Percentiles rank a stretch among this genome's conserved stretches.
These are phyloP conservation scores for Misgurnus anguillicaudatus DNA, from an alignment of 2,113 vertebrate species.

Conservation along the genomic window DNA sequence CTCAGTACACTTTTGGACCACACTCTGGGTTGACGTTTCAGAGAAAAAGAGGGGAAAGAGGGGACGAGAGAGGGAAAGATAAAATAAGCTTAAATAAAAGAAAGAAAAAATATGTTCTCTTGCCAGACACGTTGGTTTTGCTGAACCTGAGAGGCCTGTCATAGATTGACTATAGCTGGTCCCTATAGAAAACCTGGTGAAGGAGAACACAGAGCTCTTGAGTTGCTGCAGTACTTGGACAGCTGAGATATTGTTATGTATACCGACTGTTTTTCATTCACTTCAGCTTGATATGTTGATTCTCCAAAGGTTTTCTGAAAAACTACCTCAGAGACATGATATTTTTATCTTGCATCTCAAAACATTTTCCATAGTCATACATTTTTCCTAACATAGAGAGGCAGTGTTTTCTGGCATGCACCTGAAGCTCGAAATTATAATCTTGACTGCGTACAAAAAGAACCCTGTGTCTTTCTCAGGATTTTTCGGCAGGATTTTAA, in stretches of 20 bases:
- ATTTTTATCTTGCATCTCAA: slow-evolving; percentile 20
- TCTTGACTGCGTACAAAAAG: neutral
- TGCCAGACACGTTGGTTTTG: slow-evolving; percentile 36
- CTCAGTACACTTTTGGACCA: slow-evolving; percentile 46
- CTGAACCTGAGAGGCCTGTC: slow-evolving; percentile 45
- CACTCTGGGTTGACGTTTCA: slow-evolving; percentile 51
- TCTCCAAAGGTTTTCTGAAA: slow-evolving; percentile 19
- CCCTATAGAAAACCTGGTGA: slow-evolving; percentile 43
- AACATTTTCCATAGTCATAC: neutral
- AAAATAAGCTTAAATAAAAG: slow-evolving; percentile 46
- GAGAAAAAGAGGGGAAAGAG: slow-evolving; percentile 17
- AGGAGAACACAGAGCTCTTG: slow-evolving; percentile 34
- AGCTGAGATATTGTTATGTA: slow-evolving; percentile 39
- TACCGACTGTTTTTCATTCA: neutral
- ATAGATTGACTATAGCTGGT: slow-evolving; percentile 39
- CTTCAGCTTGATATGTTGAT: slow-evolving; percentile 34
- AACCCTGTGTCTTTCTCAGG: too few relatives aligned
- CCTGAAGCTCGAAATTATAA: slow-evolving; percentile 13
- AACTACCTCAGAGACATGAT: slow-evolving; percentile 11
- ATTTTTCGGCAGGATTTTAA: too few relatives aligned
- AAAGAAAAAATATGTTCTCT: slow-evolving; percentile 23
- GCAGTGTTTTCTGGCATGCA: neutral
- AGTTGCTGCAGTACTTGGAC: slow-evolving; percentile 48
- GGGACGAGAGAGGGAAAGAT: slow-evolving; percentile 25
- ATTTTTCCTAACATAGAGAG: neutral